Base-by-base conservation (phyloP, 1,140 invertebrate species). In the Leptinotarsa texana region DNA sequence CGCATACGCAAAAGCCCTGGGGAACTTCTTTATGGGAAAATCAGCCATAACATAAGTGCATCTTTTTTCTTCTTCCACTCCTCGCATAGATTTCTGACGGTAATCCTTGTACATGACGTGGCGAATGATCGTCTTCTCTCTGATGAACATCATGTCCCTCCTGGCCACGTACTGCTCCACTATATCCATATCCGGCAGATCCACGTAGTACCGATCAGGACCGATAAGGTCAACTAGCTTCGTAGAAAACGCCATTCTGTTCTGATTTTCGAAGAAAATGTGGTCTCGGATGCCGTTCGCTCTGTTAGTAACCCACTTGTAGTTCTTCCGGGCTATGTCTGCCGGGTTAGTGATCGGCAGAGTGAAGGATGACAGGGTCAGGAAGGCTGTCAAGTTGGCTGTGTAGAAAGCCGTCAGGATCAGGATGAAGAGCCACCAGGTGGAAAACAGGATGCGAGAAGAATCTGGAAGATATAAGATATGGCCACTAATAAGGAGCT, bases 351-450 rank as follows among this genome's bases (percentile, higher is more conserved):
- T 90, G 4, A 93, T 93, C 13, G 92, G 91, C 74, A 96, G 86
- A 0, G 93, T 94, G 78, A 95, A 95, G 80, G 92, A 91, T 1
- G 94, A 95, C 13, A 95, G 86, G 0, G 94, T 96, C 3, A 96
- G 87, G 82, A 95, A 96, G 24, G 95, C 95, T 1, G 95, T 96
- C 73, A 96, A 87, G 85, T 96, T 96, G 2, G 95, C 95, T 3
- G 95, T 96, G 84, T 96, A 96, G 85, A 95, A 96, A n/a, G 94
- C 93, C 0, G 94, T 96, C 18, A 96, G 83, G 71, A 96, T 90
- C 57, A 94, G 93, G 69, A 95, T 94, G 83, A 95, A 96, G 66
- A 96, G 89, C 95, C 95, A 96, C 95, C 95, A 96, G 0, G 94
- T 95, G 21, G 94, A 94, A 84, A 96, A 96, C 4, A 96, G 86